Conservation (phyloP, 1,140 invertebrate genomes). For the Drosophila bocqueti region DNA sequence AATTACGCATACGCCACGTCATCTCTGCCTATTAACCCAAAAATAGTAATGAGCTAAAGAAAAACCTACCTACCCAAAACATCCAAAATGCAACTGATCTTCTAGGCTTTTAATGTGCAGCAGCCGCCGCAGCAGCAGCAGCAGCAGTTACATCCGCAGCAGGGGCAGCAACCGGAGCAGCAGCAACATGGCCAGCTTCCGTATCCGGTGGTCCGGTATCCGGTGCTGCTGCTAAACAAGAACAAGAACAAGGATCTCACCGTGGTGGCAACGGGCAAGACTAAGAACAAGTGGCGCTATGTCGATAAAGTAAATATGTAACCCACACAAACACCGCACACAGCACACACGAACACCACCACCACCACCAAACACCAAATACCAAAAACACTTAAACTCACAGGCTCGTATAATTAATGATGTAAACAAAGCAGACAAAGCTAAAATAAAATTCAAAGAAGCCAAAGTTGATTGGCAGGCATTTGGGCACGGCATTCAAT, state of each 20-base stretch:
- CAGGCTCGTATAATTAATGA: constrained; percentile 60
- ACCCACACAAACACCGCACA: constrained; percentile 37
- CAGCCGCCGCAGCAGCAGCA: constrained; percentile 40
- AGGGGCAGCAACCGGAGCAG: constrained; percentile 27
- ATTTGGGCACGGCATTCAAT: constrained; percentile 41
- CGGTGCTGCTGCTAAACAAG: constrained; percentile 81
- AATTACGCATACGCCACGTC: constrained; percentile 60
- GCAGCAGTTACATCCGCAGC: constrained; percentile 31
- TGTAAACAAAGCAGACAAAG: constrained; percentile 47
- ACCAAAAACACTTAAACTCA: constrained; percentile 39
- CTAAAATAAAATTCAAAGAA: constrained; percentile 45
- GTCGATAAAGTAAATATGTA: constrained; percentile 85
- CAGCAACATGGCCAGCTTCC: constrained; percentile 37
- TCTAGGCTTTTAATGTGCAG: constrained; percentile 75
- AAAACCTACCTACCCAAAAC: constrained; percentile 20
- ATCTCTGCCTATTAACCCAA: constrained; percentile 34
- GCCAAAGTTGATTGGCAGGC: constrained; percentile 42
- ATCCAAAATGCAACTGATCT: constrained; percentile 69
- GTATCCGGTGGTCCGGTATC: constrained; percentile 79
- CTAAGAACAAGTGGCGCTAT: constrained; percentile 84
- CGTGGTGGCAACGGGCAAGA: constrained; percentile 82
- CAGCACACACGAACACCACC: constrained; percentile 14
- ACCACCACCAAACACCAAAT: constrained; percentile 33
- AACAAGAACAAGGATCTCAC: constrained; percentile 83
- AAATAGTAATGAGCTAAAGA: constrained; percentile 23